These are phyloP conservation scores for Pogonocherus hispidulus DNA, from an alignment of 2,888 invertebrate species.

Conservation along the genomic window DNA sequence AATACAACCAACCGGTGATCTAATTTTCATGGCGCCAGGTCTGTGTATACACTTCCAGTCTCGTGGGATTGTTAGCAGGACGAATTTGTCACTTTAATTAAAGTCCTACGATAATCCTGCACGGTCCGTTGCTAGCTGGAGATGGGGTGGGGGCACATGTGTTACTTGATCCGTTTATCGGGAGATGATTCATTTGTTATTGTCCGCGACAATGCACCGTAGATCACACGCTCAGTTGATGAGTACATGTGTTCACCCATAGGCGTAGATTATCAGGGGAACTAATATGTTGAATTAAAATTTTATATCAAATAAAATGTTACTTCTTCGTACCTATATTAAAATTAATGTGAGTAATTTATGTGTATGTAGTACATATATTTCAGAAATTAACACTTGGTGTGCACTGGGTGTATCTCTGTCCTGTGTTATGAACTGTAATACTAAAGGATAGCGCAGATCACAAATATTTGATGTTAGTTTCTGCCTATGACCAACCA, in stretches of 20 bases:
- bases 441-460: no score
- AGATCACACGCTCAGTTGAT: conserved; percentile 50
- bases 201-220: conserved; percentile 61
- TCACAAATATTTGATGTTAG: no score
- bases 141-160: conserved; percentile 60
- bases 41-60: conserved; percentile 41
- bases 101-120: conserved; percentile 66
- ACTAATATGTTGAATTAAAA: no score
- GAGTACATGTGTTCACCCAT: conserved; percentile 37
- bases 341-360: no score
- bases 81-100: conserved; percentile 62
- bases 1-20: conserved; percentile 1
- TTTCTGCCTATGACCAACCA: no score
- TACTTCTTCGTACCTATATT: no score
- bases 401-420: no score
- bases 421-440: no score
- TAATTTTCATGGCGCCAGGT: conserved; percentile 24
- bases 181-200: conserved; percentile 67
- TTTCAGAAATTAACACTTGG: no score
- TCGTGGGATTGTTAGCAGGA: conserved; percentile 70
- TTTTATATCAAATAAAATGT: no score
- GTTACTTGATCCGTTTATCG: conserved; percentile 66
- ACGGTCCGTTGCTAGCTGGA: conserved; percentile 9
- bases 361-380: no score
- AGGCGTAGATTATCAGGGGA: conserved; percentile 11